Conservation (phyloP, 2,113 vertebrate species). For the Bujurquina vittata region DNA sequence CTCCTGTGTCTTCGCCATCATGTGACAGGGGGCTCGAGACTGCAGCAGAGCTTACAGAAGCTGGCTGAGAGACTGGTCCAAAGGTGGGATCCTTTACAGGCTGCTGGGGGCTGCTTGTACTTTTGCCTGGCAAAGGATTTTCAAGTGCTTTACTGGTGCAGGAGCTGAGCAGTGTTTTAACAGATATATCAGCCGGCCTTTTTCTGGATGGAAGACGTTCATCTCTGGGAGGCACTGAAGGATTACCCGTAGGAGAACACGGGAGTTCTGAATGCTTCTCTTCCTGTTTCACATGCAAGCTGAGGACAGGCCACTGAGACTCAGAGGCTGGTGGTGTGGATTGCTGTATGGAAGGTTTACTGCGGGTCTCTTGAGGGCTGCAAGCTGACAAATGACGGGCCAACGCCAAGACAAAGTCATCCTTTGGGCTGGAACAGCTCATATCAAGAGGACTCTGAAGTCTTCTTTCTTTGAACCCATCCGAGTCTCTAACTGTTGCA, state of each 20-base stretch:
- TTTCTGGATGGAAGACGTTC: neutral
- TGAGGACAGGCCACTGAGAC: neutral
- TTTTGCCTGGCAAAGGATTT: neutral
- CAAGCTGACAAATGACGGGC: neutral
- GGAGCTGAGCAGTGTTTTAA: neutral
- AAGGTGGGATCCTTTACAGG: neutral
- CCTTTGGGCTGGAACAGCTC: neutral
- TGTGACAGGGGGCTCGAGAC: no score
- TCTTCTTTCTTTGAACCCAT: neutral
- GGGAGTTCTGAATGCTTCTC: neutral
- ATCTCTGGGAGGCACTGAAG: neutral
- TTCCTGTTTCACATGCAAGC: neutral
- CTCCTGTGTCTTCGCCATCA: neutral
- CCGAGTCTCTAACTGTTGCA: neutral
- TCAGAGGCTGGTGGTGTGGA: neutral
- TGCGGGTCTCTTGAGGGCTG: neutral
- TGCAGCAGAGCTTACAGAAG: neutral
- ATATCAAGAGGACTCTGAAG: neutral
- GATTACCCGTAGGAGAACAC: neutral
- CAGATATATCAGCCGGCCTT: neutral
- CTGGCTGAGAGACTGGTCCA: neutral
- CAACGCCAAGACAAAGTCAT: neutral
- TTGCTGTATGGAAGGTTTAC: neutral
- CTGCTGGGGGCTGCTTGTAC: neutral
- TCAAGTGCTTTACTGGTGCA: neutral